Conservation (phyloP, 2,888 invertebrate species). For the Drosophila lutescens region DNA sequence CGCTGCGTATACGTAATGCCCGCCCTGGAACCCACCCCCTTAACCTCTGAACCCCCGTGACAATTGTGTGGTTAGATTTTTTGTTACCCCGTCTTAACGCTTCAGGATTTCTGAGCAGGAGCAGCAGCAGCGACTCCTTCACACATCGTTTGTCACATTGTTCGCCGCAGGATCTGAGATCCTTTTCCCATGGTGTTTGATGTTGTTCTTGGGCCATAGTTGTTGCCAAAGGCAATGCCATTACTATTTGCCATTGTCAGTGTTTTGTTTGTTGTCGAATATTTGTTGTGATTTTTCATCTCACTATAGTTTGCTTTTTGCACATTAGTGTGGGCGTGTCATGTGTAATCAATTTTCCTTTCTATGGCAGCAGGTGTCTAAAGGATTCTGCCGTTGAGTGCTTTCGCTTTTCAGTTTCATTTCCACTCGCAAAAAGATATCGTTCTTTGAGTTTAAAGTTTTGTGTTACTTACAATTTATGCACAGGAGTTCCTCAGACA, state of each 20-base stretch:
- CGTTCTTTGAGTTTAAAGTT: not conserved
- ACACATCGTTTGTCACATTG: constrained; percentile 79
- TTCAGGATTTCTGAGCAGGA: constrained; percentile 53
- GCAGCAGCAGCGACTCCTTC: constrained; percentile 61
- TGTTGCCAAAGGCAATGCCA: constrained; percentile 63
- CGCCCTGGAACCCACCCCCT: constrained; percentile 14
- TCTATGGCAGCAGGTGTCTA: constrained; percentile 54
- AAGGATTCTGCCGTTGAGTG: constrained; percentile 27
- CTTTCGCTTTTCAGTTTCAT: constrained; percentile 18
- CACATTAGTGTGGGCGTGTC: constrained; percentile 70
- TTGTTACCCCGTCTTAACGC: constrained; percentile 35
- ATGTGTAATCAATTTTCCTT: constrained; percentile 67
- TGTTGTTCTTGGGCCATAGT: constrained; percentile 28
- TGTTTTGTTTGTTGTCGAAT: constrained; percentile 58
- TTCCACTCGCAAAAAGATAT: not conserved
- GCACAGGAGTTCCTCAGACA: not conserved
- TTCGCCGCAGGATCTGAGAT: constrained; percentile 49
- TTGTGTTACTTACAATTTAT: not conserved
- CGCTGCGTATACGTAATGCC: constrained; percentile 71
- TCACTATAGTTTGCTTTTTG: constrained; percentile 65
- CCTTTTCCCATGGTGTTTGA: constrained; percentile 23
- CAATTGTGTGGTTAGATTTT: constrained; percentile 70
- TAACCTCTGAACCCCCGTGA: constrained; percentile 41
- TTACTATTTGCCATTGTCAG: constrained; percentile 70
- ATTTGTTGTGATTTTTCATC: constrained; percentile 77